Base-by-base conservation (phyloP, 1,140 invertebrate genomes). In the Procambarus virginalis region DNA sequence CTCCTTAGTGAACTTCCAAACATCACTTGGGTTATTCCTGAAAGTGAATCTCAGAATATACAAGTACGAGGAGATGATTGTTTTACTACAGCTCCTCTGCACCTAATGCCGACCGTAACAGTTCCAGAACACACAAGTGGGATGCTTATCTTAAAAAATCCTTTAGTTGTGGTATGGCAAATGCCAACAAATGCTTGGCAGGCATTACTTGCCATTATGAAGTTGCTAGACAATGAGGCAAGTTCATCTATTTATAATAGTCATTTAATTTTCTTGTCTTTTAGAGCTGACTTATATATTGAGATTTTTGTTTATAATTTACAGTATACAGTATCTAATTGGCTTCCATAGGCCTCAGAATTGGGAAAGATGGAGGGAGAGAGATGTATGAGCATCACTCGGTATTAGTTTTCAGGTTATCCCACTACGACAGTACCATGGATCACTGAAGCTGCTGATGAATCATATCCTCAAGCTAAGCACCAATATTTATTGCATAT, bases 171-270 rank as follows among this genome's bases (percentile, higher is more conserved):
- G 46, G 51, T 64, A 17, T 91, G 90, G 90, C 84, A 91, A 9
- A 87, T 64, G 17, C 85, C 85, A 45, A 78, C 78, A 49, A 91
- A 91, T 76, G 90, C 84, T 22, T 91, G 90, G 90, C 90, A 91
- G 58, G 85, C 78, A 34, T 80, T 91, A 2, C 82, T 87, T 12
- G 85, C 73, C 45, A 68, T 87, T 58, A 75, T 86, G 80, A 85
- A 87, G 22, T 46, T 77, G 22, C 85, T 91, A 58, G 85, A 87
- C n/a, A 60, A 78, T 22, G 85, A 91, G 90, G 68, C 22, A 73
- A 73, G 22, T 73, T 34, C 10, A 6, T 70, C 5, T 8, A 34
- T 70, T 20, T 70, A 34, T 34, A 34, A 64, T 64, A 64, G 17
- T 64, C 17, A 17, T 20, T 64, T 17, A 34, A 34, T 34, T 34